Base-by-base conservation (phyloP, 2,113 vertebrate species). In the Epinephelus moara region DNA sequence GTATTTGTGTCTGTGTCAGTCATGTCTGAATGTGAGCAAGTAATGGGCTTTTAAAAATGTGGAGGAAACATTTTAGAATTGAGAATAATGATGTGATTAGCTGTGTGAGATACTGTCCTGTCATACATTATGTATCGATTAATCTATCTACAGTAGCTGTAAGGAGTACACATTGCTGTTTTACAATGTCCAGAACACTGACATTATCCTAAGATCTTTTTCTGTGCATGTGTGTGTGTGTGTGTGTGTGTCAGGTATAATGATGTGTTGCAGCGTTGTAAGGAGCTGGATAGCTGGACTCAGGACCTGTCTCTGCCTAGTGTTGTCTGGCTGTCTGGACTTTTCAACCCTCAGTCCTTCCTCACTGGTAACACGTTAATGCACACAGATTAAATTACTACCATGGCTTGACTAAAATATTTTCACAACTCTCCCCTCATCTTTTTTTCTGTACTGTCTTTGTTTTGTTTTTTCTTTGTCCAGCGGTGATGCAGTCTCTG, bases 281-380 rank as follows among this genome's bases (percentile, higher is more conserved):
- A 96, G 89, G 97, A 97, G 93, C 93, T 96, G 83, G 94, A 97
- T 73, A 93, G 87, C 77, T 95, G 96, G 96, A 95, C 96, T 78
- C 96, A 95, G 89, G 95, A 97, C 93, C 93, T 97, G 92, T 94
- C 96, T 93, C 96, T 97, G 91, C 97, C 97, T 67, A 94, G 91
- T 85, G 94, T 96, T 74, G 95, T 98, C 94, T 99, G 97, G 97
- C 94, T 97, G 90, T 97, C 97, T 89, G 97, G 97, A 83, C 96
- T 98, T 92, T 98, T 97, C 95, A 98, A 97, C 95, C 97, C 97
- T 73, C 97, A 98, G 95, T 97, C 97, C 93, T 99, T 98, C 93
- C 97, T 99, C 93, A 98, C 98, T 94, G 98, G 98, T 99, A 97
- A 95, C 93, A 61, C 23, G 66, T 57, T 72, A 19, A 10, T 73